Percentiles rank a stretch among this genome's conserved stretches.
phyloP scores from a whole-genome alignment of 1,140 invertebrate species.

The Micrasema longulum region DNA sequence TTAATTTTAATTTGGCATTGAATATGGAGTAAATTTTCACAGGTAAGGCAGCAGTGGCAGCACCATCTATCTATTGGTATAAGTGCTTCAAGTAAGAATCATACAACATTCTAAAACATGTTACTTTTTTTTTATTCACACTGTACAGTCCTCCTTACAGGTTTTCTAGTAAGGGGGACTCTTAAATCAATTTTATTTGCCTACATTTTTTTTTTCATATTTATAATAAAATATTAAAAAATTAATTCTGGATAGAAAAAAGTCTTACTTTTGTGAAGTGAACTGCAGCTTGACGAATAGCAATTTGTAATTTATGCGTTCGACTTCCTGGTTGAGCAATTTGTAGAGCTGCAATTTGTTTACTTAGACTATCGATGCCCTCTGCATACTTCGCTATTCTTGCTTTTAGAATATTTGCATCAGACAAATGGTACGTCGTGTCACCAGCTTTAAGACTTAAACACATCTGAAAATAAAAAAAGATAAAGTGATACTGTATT shows the following conservation, averaged over 20 bases:
- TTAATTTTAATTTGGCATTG: too few species aligned
- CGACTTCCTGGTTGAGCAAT: constrained; percentile 72
- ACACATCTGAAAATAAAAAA: constrained; percentile 70
- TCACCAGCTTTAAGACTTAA: constrained; percentile 81
- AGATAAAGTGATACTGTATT: too few species aligned
- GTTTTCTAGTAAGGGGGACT: too few species aligned
- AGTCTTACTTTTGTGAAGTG: constrained; percentile 74
- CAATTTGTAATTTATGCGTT: constrained; percentile 70
- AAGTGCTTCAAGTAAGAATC: too few species aligned
- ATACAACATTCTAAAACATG: too few species aligned
- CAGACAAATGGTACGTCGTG: constrained; percentile 83
- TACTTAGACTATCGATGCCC: constrained; percentile 85
- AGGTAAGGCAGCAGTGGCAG: too few species aligned
- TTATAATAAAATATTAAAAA: background rate
- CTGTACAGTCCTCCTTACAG: too few species aligned
- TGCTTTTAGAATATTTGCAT: constrained; percentile 84
- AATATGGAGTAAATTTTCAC: too few species aligned
- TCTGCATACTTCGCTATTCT: constrained; percentile 90
- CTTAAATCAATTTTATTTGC: too few species aligned
- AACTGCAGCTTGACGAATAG: constrained; percentile 71
- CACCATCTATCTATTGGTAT: too few species aligned
- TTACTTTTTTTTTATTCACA: too few species aligned
- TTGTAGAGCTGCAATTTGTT: constrained; percentile 80
- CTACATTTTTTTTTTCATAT: too few species aligned
- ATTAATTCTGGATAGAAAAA: background rate